phyloP scores from a whole-genome alignment of 2,888 invertebrate species.

The Plemyria rubiginata region DNA sequence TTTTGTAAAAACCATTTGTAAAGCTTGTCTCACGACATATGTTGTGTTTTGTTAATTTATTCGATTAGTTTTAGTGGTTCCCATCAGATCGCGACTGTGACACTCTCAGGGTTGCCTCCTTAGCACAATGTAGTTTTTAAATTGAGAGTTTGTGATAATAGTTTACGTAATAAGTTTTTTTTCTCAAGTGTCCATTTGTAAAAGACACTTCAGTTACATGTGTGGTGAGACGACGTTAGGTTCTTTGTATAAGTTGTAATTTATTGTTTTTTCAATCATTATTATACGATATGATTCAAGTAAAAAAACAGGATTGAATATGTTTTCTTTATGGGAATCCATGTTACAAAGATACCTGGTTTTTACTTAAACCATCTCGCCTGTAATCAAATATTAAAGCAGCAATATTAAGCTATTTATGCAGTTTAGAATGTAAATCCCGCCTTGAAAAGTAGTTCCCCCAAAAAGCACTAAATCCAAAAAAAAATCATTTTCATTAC shows the following conservation, averaged over 20 bases:
- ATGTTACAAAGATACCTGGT: neutral
- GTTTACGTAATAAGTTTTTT: constrained; percentile 70
- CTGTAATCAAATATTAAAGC: constrained; percentile 6
- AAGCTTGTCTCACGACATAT: constrained; percentile 83
- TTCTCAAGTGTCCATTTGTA: constrained; percentile 47
- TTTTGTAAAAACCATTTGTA: constrained; percentile 42
- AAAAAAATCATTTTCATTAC: constrained; percentile 35
- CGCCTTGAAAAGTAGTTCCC: constrained; percentile 25
- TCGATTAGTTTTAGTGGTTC: constrained; percentile 67
- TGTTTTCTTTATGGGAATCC: neutral
- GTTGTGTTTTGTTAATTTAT: constrained; percentile 71
- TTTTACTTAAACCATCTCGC: constrained; percentile 9
- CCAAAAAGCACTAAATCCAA: constrained; percentile 22
- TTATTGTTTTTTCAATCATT: constrained; percentile 3
- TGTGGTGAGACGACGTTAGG: constrained; percentile 84
- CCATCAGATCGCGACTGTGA: constrained; percentile 77
- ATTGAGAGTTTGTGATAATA: constrained; percentile 80
- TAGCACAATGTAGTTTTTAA: constrained; percentile 78
- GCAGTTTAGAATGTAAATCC: constrained; percentile 22
- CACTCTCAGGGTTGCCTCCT: constrained; percentile 51
- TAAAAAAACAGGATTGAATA: neutral
- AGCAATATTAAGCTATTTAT: constrained; percentile 16
- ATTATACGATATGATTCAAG: constrained; percentile 1
- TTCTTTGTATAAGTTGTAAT: constrained; percentile 45
- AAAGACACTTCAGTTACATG: constrained; percentile 81